Evolutionary conservation across 2,113 vertebrate genomes (phyloP).

Genomic region (Morone chrysops): DNA sequence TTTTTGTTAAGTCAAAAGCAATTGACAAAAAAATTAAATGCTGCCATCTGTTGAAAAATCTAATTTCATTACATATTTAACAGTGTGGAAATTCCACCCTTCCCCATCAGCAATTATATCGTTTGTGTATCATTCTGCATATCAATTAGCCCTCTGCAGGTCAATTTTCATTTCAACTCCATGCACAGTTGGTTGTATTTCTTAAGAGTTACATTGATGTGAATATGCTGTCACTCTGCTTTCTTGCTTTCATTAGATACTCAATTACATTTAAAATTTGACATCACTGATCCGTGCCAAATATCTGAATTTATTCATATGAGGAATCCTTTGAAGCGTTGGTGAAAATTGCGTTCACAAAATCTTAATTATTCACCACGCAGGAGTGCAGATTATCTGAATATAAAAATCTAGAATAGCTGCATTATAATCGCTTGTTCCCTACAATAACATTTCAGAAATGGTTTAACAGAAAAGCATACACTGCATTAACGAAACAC

Average conservation of each 20-base stretch:
- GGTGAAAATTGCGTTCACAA: slow-evolving; percentile 21
- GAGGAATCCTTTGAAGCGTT: slow-evolving; percentile 10
- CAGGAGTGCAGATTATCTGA: slow-evolving; percentile 8
- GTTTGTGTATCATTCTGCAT: slow-evolving; percentile 46
- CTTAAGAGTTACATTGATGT: not conserved
- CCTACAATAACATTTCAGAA: not conserved
- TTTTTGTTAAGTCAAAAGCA: slow-evolving; percentile 37
- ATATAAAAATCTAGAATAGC: not conserved
- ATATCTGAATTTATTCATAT: slow-evolving; percentile 36
- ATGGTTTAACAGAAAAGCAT: not conserved
- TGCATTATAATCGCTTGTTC: not conserved
- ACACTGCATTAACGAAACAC: slow-evolving; percentile 1
- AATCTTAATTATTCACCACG: not conserved
- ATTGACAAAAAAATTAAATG: slow-evolving; percentile 10
- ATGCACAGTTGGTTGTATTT: slow-evolving; percentile 47
- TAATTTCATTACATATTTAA: slow-evolving; percentile 66
- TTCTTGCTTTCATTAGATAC: slow-evolving; percentile 17
- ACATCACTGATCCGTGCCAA: slow-evolving; percentile 35
- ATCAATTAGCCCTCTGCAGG: slow-evolving; percentile 55
- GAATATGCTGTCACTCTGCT: slow-evolving; percentile 14
- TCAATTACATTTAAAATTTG: slow-evolving; percentile 33
- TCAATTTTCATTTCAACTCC: slow-evolving; percentile 49
- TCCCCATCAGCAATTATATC: slow-evolving; percentile 64
- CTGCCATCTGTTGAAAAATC: slow-evolving; percentile 56
- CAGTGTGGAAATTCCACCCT: slow-evolving; percentile 45